These are phyloP conservation scores for Butorides virescens DNA, from an alignment of 2,113 vertebrate species.

Conservation along the genomic window DNA sequence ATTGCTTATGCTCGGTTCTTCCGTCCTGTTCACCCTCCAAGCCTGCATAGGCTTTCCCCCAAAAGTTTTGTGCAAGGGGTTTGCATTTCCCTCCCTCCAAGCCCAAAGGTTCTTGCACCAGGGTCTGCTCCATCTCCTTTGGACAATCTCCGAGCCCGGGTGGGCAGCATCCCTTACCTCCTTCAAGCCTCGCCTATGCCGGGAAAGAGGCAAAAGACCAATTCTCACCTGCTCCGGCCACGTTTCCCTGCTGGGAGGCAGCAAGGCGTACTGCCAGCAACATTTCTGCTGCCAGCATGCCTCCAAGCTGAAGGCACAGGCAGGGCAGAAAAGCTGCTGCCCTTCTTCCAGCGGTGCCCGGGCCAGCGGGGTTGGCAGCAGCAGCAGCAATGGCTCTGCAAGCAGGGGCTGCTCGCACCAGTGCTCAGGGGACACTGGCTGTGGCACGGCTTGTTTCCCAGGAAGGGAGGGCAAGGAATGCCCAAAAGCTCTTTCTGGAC, in stretches of 20 bases:
- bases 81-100: neutral
- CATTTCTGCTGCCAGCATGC: neutral
- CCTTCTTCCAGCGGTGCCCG: neutral
- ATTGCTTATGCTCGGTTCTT: neutral
- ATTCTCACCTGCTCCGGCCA: neutral
- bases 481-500: neutral
- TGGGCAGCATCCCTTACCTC: neutral
- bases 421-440: accelerated
- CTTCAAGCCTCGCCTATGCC: neutral
- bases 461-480: neutral
- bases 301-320: neutral
- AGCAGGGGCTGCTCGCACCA: neutral
- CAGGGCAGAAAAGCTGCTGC: neutral
- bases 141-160: neutral
- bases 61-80: neutral
- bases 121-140: neutral
- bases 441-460: neutral
- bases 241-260: neutral
- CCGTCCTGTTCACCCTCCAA: neutral
- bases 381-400: neutral
- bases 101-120: neutral
- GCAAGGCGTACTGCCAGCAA: neutral
- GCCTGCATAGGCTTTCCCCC: neutral
- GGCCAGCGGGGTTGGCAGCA: accelerated
- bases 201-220: neutral